A percentile compares a stretch with the other conserved stretches of the same genome.
phyloP scores from a whole-genome alignment of 2,888 invertebrate species.

The Drosophila setosimentum region DNA sequence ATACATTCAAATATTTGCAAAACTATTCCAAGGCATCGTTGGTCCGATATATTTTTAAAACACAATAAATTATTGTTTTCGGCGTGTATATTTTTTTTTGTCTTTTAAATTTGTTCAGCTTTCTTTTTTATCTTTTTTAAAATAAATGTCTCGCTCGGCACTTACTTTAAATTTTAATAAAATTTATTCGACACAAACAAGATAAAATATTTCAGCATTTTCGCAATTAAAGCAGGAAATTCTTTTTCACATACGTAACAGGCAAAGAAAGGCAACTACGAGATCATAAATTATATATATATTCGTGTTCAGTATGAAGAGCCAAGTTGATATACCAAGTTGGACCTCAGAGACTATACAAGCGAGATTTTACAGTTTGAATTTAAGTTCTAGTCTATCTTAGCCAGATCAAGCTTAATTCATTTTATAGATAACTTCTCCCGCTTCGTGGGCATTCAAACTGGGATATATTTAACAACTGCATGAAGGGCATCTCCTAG shows the following conservation, averaged over 20 bases:
- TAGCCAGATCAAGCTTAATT: no score
- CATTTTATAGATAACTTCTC: no score
- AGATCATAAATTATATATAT: not conserved
- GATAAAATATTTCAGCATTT: constrained; percentile 1
- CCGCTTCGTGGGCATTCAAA: not conserved
- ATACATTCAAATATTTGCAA: constrained; percentile 43
- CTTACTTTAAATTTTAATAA: constrained; percentile 30
- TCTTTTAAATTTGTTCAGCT: constrained; percentile 26
- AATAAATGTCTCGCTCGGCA: constrained; percentile 57
- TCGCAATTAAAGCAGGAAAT: not conserved
- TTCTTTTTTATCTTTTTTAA: constrained; percentile 38
- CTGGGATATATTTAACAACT: not conserved
- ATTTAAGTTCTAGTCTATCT: not conserved
- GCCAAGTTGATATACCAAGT: not conserved
- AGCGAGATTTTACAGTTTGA: not conserved
- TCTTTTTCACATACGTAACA: not conserved
- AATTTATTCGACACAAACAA: constrained; percentile 54
- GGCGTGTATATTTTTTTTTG: constrained; percentile 50
- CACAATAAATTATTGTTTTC: constrained; percentile 56
- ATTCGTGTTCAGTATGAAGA: not conserved
- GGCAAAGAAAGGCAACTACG: not conserved
- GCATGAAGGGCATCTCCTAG: not conserved
- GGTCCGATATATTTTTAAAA: constrained; percentile 28
- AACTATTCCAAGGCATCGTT: constrained; percentile 29
- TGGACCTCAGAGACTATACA: not conserved